Conservation (phyloP, 2,888 invertebrate species). For the Drosophila silvestris region DNA sequence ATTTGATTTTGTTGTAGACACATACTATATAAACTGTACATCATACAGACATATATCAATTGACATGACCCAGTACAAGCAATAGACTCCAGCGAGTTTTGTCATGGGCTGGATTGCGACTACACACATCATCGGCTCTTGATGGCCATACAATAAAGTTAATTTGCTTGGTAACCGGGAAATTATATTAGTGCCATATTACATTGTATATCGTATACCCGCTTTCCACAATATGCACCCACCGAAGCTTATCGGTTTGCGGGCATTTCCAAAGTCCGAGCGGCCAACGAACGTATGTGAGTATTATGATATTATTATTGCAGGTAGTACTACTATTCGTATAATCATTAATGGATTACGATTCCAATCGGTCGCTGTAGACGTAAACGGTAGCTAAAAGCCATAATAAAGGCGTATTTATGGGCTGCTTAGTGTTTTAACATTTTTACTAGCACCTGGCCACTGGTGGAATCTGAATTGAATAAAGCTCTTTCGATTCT, state of each 20-base stretch:
- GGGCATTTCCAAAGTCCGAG: slow-evolving; percentile 39
- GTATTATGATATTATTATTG: slow-evolving; percentile 36
- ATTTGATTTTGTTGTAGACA: slow-evolving; percentile 18
- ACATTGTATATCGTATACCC: neutral
- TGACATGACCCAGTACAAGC: slow-evolving; percentile 5
- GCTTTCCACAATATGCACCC: slow-evolving; percentile 6
- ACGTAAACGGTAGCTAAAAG: slow-evolving; percentile 72
- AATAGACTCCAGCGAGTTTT: neutral
- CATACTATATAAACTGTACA: neutral
- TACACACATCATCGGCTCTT: slow-evolving; percentile 17
- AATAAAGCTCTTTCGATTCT: neutral
- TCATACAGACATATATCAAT: neutral
- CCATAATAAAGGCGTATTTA: slow-evolving; percentile 73
- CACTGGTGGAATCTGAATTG: slow-evolving; percentile 10
- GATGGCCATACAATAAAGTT: slow-evolving; percentile 36
- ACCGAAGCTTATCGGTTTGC: slow-evolving; percentile 32
- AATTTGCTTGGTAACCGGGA: slow-evolving; percentile 23
- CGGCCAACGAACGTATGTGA: slow-evolving; percentile 1
- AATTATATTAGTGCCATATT: slow-evolving; percentile 20
- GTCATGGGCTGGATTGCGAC: neutral
- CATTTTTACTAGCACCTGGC: slow-evolving; percentile 33
- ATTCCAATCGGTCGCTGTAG: slow-evolving; percentile 54
- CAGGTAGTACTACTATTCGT: slow-evolving; percentile 33
- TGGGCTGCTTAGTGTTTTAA: slow-evolving; percentile 55
- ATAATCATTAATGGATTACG: slow-evolving; percentile 75